Evolutionary conservation across 1,140 invertebrate genomes (phyloP), one percentile per base, ranked within the genome.

Genomic region (Eupeodes corollae): DNA sequence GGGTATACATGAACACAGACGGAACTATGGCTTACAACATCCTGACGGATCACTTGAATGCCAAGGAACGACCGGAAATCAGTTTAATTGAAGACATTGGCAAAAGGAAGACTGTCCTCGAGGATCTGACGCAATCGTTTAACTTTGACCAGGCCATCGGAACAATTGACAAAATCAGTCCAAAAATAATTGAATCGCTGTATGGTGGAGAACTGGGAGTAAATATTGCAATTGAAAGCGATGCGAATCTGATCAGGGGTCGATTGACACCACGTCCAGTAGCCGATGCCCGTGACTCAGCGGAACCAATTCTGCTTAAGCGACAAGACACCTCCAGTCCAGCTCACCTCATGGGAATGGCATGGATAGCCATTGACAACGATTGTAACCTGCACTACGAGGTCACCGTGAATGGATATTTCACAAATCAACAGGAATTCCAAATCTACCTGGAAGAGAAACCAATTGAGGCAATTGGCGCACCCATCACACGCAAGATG

Each of bases 381-480:
- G 79, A 89, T 34, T 93, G 89, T 63, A 80, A 80, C 52, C 67
- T 91, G 1, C 84, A 91, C 59, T 93, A 90, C 57, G 88, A 92
- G 63, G 75, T 91, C 16, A 72, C 69, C 1, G 38, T 75, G 12
- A 69, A 52, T 18, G 64, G 62, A 3, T 47, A 59, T 21, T 56
- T 54, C 5, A 52, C 49, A 34, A 48, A 63, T 3, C 59, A 71
- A 3, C 69, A 67, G 37, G 69, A 67, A 12, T 53, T 79, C 34
- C 68, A 76, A 39, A 61, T 83, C 0, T 80, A 77, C 49, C 38
- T 84, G 44, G 77, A 83, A 53, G 75, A 83, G 38, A 73, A 81
- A 48, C 80, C 82, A 0, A 69, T 79, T 34, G 57, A 79, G 47
- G 77, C 76, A 0, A 75, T 78, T 30, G 79, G 79, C 1, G 82